These are phyloP conservation scores for Erebia epiphron DNA, from an alignment of 2,888 invertebrate species.

Conservation along the genomic window DNA sequence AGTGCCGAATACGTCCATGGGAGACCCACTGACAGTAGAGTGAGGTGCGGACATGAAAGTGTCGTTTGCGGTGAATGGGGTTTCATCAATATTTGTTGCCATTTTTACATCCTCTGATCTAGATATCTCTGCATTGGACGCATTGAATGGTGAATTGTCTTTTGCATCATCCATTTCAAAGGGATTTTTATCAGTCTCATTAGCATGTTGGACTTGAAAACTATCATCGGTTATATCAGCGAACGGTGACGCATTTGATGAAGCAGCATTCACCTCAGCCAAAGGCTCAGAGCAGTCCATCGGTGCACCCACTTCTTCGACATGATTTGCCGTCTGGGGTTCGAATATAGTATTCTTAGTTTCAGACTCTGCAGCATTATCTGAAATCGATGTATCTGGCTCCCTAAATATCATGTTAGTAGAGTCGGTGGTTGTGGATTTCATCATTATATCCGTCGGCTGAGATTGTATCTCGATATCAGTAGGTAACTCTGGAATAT, in stretches of 20 bases:
- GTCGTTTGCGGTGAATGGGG: constrained; percentile 43
- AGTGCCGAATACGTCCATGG: constrained; percentile 50
- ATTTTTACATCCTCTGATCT: constrained; percentile 50
- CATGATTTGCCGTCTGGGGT: constrained; percentile 11
- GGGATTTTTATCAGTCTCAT: constrained; percentile 63
- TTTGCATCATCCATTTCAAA: constrained; percentile 55
- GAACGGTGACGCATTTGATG: constrained; percentile 63
- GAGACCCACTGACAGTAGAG: constrained; percentile 26
- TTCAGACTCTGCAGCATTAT: constrained; percentile 28
- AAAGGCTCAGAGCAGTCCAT: constrained; percentile 71
- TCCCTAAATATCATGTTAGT: constrained; percentile 42
- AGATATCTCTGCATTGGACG: constrained; percentile 49
- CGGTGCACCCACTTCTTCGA: constrained; percentile 45
- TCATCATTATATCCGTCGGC: constrained; percentile 46
- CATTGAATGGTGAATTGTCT: constrained; percentile 45
- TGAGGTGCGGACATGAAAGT: constrained; percentile 41
- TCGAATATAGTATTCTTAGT: constrained; percentile 31
- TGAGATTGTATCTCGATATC: constrained; percentile 46
- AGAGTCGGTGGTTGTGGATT: constrained; percentile 44
- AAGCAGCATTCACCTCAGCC: constrained; percentile 44
- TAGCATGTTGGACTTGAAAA: constrained; percentile 42
- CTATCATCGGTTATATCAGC: constrained; percentile 51
- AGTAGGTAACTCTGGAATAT: constrained; percentile 62
- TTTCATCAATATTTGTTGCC: constrained; percentile 41
- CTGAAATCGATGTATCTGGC: constrained; percentile 40